phyloP scores from a whole-genome alignment of 2,888 invertebrate species.

The Xanthostigma xanthostigma region DNA sequence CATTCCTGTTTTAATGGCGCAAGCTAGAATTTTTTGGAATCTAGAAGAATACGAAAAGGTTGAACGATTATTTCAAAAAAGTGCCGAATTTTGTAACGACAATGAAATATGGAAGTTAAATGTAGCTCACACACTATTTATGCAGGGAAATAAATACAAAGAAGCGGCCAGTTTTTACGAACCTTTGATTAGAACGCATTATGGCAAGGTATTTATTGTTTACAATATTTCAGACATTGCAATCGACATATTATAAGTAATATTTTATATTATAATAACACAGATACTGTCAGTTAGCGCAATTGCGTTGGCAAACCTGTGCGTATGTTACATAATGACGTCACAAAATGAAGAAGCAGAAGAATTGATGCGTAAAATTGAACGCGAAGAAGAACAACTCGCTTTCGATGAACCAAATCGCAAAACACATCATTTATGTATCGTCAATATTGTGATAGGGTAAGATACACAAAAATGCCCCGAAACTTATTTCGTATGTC shows the following conservation, averaged over 20 bases:
- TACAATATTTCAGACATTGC: not conserved
- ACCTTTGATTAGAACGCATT: slow-evolving; percentile 89
- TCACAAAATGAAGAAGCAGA: slow-evolving; percentile 98
- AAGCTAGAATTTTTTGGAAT: slow-evolving; percentile 98
- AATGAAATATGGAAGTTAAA: slow-evolving; percentile 95
- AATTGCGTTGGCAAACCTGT: slow-evolving; percentile 95
- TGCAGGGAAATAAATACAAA: slow-evolving; percentile 98
- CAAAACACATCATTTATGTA: slow-evolving; percentile 90
- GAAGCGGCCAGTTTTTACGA: slow-evolving; percentile 97
- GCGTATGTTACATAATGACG: slow-evolving; percentile 98
- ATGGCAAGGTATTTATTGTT: slow-evolving; percentile 32
- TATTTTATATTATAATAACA: slow-evolving; percentile 15
- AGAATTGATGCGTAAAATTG: slow-evolving; percentile 95
- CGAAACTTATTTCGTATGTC: too few relatives aligned
- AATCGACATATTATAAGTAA: not conserved
- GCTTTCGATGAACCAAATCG: slow-evolving; percentile 85
- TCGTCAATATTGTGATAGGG: slow-evolving; percentile 97
- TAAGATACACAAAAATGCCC: slow-evolving; percentile 18
- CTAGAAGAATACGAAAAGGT: slow-evolving; percentile 90
- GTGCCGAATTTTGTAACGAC: slow-evolving; percentile 95
- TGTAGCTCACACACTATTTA: slow-evolving; percentile 96
- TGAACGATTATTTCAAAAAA: slow-evolving; percentile 91
- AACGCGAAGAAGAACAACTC: slow-evolving; percentile 90
- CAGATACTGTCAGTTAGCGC: slow-evolving; percentile 87
- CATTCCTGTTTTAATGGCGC: slow-evolving; percentile 97